Evolutionary conservation across 2,797 vertebrate species (phyloP).

Genomic region (Phataginus tetradactyla): DNA sequence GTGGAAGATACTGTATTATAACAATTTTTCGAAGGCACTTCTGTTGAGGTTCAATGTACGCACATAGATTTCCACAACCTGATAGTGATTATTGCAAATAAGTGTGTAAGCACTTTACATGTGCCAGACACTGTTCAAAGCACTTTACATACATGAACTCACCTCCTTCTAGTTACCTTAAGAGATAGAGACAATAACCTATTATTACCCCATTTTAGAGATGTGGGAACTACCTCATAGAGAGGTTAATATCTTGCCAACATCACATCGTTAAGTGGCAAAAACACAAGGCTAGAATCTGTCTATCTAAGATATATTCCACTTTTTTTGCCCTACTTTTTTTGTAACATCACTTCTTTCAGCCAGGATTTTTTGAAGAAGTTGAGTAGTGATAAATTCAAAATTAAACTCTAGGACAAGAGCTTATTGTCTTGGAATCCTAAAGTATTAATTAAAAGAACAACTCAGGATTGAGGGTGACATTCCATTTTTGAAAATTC

Average conservation of each 20-base stretch:
- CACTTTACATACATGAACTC: neutral
- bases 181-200: neutral
- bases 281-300: neutral
- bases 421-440: neutral
- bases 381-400: neutral
- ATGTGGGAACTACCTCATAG: neutral
- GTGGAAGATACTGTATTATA: neutral
- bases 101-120: neutral
- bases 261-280: neutral
- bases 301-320: neutral
- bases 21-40: neutral
- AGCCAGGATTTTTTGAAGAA: neutral
- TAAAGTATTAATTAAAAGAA: constrained; percentile 24
- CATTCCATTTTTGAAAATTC: constrained; percentile 24
- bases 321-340: neutral
- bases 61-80: neutral
- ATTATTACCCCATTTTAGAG: neutral
- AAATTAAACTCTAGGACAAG: neutral
- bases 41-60: neutral
- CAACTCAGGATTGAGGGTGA: neutral
- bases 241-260: neutral
- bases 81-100: neutral
- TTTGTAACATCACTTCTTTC: neutral
- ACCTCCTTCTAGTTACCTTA: neutral
- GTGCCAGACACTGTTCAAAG: neutral